Evolutionary conservation across 2,888 invertebrate species (phyloP), one percentile per base, ranked within the genome.

Genomic region (Acanthosepion pharaonis): DNA sequence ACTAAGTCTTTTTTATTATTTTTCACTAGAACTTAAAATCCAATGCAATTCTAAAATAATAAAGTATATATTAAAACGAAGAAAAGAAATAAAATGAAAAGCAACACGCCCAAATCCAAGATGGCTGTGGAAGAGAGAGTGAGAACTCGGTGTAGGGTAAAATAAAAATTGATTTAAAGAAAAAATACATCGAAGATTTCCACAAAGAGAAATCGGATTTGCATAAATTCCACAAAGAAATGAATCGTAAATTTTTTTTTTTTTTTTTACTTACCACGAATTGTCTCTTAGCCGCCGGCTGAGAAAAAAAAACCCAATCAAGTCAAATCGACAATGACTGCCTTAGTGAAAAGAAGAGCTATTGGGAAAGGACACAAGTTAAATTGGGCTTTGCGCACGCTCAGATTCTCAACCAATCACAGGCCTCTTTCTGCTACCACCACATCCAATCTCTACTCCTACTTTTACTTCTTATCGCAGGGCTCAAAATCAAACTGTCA

Each of bases 61-160:
- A n/a, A 78, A 15, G 15, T 18, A n/a, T n/a, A 11, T n/a, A 33
- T n/a, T 9, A 5, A 78, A 78, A 78, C 0, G 1, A n/a, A n/a
- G 33, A 78, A n/a, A n/a, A 64, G n/a, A 55, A 8, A 28, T 1
- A 6, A n/a, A n/a, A 78, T 11, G 33, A 78, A 78, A 78, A n/a
- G 78, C 78, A 78, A 78, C 78, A 78, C 78, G 78, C 78, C 78
- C 78, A n/a, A 78, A 78, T 78, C n/a, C 78, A 78, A 78, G 78
- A 78, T 78, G 78, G 78, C 78, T n/a, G 78, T 78, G n/a, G 33
- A n/a, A 4, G 15, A 23, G 59, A 20, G 59, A 59, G 59, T 0
- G 23, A 6, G 59, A 59, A 23, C 5, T 42, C 42, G 42, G 42
- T 23, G 59, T 20, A 59, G 5, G 59, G 23, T 4, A 59, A 59